Evolutionary conservation across 2,113 vertebrate species (phyloP).

Genomic region (Sinocyclocheilus anshuiensis): DNA sequence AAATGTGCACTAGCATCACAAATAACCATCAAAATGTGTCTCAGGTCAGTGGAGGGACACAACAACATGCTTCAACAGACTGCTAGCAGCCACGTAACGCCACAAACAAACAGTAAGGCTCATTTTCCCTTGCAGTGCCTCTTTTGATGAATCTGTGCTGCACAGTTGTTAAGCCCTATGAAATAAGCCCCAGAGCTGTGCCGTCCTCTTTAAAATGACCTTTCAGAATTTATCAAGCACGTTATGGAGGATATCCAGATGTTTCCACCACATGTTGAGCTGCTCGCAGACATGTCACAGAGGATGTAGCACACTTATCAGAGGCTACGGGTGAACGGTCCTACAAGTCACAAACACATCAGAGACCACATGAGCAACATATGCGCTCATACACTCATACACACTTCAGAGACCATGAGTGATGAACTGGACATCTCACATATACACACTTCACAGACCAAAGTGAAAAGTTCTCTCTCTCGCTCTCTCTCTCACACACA

Average conservation of each 20-base stretch:
- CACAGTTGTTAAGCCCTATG: constrained; percentile 10
- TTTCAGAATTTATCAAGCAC: constrained; percentile 36
- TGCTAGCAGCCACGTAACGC: background rate
- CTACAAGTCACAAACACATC: constrained; percentile 15
- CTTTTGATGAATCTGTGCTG: constrained; percentile 3
- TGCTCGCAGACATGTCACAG: constrained; percentile 19
- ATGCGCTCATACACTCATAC: background rate
- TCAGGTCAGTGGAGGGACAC: constrained; percentile 27
- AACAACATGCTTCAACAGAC: background rate
- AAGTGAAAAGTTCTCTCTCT: background rate
- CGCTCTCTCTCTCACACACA: background rate
- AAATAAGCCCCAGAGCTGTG: constrained; percentile 20
- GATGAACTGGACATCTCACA: constrained; percentile 6
- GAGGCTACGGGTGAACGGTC: constrained; percentile 13
- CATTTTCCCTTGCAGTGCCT: constrained; percentile 6
- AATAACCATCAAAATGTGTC: constrained; percentile 21
- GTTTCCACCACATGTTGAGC: constrained; percentile 38
- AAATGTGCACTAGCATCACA: constrained; percentile 48
- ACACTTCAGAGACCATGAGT: background rate
- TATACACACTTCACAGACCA: constrained; percentile 16
- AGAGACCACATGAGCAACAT: background rate
- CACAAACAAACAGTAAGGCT: constrained; percentile 6
- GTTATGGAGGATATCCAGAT: constrained; percentile 38
- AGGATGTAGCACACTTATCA: constrained; percentile 33
- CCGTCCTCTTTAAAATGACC: constrained; percentile 21